Conservation (phyloP, 2,797 vertebrate species). For the Lerista edwardsae region DNA sequence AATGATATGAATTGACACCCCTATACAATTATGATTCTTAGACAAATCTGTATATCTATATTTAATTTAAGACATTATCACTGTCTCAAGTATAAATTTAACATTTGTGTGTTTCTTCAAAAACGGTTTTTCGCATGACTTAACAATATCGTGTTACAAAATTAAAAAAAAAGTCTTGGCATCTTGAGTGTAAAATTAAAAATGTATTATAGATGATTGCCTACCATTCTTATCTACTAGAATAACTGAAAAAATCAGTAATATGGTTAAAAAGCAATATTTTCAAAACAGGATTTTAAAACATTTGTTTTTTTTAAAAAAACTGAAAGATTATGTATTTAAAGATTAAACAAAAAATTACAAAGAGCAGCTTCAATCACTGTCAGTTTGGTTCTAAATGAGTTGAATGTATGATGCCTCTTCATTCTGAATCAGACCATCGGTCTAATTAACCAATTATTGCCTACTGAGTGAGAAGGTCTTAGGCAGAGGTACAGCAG, state of each 20-base stretch:
- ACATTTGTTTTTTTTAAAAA: too few species aligned
- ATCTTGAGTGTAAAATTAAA: not conserved
- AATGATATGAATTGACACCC: not conserved
- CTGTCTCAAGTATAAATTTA: not conserved
- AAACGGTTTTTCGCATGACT: not conserved
- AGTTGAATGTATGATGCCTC: not conserved
- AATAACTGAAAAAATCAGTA: not conserved
- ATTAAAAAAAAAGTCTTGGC: not conserved
- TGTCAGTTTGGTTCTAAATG: not conserved
- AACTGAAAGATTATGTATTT: not conserved
- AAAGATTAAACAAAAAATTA: not conserved
- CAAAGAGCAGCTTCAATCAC: not conserved
- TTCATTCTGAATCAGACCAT: not conserved
- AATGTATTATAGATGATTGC: not conserved
- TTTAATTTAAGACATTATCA: not conserved
- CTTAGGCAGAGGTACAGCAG: too few species aligned
- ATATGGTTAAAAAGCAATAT: not conserved
- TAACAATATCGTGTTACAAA: not conserved
- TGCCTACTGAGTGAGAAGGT: not conserved
- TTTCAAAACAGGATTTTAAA: not conserved
- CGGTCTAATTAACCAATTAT: not conserved
- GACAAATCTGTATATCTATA: not conserved
- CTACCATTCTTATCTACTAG: not conserved
- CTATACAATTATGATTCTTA: not conserved
- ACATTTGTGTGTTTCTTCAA: not conserved